phyloP scores from a whole-genome alignment of 2,797 vertebrate species.

The Sebastiscus albofasciatus region DNA sequence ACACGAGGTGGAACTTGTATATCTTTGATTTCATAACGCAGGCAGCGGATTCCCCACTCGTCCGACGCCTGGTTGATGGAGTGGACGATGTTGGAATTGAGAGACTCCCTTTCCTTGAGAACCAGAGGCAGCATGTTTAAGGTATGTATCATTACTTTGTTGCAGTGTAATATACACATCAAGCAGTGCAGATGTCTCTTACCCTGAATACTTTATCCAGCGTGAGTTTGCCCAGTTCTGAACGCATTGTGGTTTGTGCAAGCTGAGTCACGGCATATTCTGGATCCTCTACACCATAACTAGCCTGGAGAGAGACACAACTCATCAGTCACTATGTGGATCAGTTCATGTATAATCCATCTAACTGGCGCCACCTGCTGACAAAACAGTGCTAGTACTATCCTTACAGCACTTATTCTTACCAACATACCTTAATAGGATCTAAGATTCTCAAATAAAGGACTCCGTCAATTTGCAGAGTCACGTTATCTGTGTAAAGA shows the following conservation, averaged over 20 bases:
- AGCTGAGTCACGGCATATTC: conserved; percentile 91
- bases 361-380: conserved; percentile 36
- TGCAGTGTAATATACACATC: neutral
- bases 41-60: conserved; percentile 90
- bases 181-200: conserved; percentile 34
- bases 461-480: conserved; percentile 95
- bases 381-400: neutral
- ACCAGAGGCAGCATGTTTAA: conserved; percentile 9
- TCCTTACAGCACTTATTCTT: neutral
- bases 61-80: conserved; percentile 87
- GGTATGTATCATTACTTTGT: neutral
- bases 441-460: conserved; percentile 94
- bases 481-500: conserved; percentile 90
- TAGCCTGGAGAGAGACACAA: conserved; percentile 76
- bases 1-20: conserved; percentile 90
- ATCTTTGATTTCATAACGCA: conserved; percentile 97
- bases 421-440: conserved; percentile 89
- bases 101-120: conserved; percentile 92
- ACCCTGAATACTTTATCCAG: conserved; percentile 92
- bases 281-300: conserved; percentile 90
- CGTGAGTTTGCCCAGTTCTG: conserved; percentile 93
- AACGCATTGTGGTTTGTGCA: conserved; percentile 96
- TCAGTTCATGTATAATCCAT: neutral
- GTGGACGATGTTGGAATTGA: conserved; percentile 92
- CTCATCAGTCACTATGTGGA: neutral